phyloP scores from a whole-genome alignment of 2,888 invertebrate species.

The Argyra leucocephala region DNA sequence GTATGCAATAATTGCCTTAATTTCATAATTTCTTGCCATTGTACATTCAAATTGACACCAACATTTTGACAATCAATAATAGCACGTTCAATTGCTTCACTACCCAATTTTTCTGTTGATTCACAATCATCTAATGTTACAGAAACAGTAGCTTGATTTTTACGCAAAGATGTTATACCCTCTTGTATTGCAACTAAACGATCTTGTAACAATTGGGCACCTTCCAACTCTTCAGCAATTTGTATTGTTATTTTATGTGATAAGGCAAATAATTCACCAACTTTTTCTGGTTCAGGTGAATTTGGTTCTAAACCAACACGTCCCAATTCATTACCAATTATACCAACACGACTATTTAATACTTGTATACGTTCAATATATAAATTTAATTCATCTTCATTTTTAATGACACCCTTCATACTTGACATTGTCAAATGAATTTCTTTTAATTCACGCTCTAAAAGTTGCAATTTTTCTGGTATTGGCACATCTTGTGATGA shows the following conservation, averaged over 20 bases:
- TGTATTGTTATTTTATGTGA: slow-evolving; percentile 63
- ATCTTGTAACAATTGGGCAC: slow-evolving; percentile 63
- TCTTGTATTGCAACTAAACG: slow-evolving; percentile 62
- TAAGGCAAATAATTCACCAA: slow-evolving; percentile 59
- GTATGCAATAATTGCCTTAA: slow-evolving; percentile 68
- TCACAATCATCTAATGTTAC: slow-evolving; percentile 64
- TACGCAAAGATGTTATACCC: slow-evolving; percentile 59
- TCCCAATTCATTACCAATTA: slow-evolving; percentile 71
- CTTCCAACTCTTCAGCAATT: slow-evolving; percentile 68
- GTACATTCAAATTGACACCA: slow-evolving; percentile 56
- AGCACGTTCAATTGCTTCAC: slow-evolving; percentile 68
- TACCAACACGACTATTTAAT: slow-evolving; percentile 61
- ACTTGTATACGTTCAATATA: slow-evolving; percentile 75
- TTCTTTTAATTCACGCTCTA: slow-evolving; percentile 70
- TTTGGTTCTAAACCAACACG: slow-evolving; percentile 61
- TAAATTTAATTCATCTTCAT: slow-evolving; percentile 69
- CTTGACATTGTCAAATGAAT: slow-evolving; percentile 59
- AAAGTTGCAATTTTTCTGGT: slow-evolving; percentile 60
- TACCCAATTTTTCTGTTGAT: slow-evolving; percentile 59
- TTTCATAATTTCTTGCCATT: slow-evolving; percentile 71
- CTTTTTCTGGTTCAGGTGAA: slow-evolving; percentile 59
- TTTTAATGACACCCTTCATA: slow-evolving; percentile 69
- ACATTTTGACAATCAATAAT: slow-evolving; percentile 62
- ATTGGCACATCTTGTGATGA: slow-evolving; percentile 65
- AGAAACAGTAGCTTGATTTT: slow-evolving; percentile 57